Evolutionary conservation across 2,797 vertebrate genomes (phyloP), one percentile per base, ranked within the genome.

Genomic region (Amblyraja radiata): DNA sequence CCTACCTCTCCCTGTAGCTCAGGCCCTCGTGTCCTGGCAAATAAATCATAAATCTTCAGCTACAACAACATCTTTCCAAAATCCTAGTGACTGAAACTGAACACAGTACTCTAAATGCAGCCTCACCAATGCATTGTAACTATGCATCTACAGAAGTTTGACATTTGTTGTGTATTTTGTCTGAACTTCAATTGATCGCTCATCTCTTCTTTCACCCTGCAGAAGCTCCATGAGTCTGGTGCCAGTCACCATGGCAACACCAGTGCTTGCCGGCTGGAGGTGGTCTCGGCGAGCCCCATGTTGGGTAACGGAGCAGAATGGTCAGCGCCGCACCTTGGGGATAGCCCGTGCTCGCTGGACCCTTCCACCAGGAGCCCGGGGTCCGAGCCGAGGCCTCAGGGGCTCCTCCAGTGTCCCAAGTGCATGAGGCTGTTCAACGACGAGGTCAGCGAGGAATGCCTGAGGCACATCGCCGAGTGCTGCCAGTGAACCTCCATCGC

Each of bases 381-480:
- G 93, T 74, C 79, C 0, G 94, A 96, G 9, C 93, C 46, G 65
- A 94, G 94, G 5, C 96, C 94, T 0, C 95, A 96, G 91, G 97
- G 97, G 0, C 97, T 98, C 93, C 96, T 99, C 0, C 97, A 97
- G 96, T 99, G 98, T 91, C 98, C 98, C 0, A 96, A 95, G 0
- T 99, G 98, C 94, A 95, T 97, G 93, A 96, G 94, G 94, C 95
- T 94, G 81, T 99, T 98, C 93, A 95, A 95, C 0, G 98, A 98
- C 13, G 96, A 96, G 39, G 96, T 97, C 13, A 93, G 97, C 0
- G 95, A 96, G 6, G 98, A 97, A 94, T 98, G 98, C 95, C 95
- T 98, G 81, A 97, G 97, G 93, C 98, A 99, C 0, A 97, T 98
- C 93, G 95, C 97, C 0, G 98, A 98, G 94, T 99, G 98, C 93